Evolutionary conservation across 2,888 invertebrate species (phyloP).

Genomic region (Hylaea fasciaria): DNA sequence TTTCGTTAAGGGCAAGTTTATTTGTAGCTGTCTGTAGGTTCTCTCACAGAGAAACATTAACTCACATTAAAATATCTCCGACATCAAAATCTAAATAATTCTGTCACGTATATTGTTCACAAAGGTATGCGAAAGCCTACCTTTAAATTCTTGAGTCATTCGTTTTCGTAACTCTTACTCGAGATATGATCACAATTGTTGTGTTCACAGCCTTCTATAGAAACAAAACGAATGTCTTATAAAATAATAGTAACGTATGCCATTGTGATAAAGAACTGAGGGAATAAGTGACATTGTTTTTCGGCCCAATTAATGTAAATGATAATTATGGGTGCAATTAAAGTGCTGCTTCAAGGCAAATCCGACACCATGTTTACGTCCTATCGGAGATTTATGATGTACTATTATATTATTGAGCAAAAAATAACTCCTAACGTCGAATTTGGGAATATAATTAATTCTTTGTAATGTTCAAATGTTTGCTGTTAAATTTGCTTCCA

Average conservation of each 20-base stretch:
- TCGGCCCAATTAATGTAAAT: conserved; percentile 24
- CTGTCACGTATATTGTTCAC: conserved; percentile 25
- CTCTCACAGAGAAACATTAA: no score
- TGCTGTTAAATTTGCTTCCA: no score
- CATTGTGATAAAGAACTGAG: conserved; percentile 31
- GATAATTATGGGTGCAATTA: conserved; percentile 1
- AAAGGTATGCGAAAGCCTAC: conserved; percentile 14
- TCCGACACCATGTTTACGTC: not conserved
- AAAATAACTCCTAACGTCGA: no score
- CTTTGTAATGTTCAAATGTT: no score
- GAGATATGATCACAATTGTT: conserved; percentile 61
- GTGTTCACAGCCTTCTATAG: conserved; percentile 53
- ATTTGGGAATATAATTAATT: no score
- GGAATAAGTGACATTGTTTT: conserved; percentile 46
- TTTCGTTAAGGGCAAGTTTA: no score
- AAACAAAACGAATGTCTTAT: conserved; percentile 22
- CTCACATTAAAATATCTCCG: not conserved
- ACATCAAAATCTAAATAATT: conserved; percentile 14
- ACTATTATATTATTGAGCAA: no score
- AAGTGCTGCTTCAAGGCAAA: not conserved
- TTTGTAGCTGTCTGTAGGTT: no score
- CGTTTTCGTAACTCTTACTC: conserved; percentile 49
- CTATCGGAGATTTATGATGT: no score
- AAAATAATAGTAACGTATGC: conserved; percentile 29
- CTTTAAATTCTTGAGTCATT: conserved; percentile 26